Conservation (phyloP, 2,888 invertebrate species). For the Hypena proboscidalis region DNA sequence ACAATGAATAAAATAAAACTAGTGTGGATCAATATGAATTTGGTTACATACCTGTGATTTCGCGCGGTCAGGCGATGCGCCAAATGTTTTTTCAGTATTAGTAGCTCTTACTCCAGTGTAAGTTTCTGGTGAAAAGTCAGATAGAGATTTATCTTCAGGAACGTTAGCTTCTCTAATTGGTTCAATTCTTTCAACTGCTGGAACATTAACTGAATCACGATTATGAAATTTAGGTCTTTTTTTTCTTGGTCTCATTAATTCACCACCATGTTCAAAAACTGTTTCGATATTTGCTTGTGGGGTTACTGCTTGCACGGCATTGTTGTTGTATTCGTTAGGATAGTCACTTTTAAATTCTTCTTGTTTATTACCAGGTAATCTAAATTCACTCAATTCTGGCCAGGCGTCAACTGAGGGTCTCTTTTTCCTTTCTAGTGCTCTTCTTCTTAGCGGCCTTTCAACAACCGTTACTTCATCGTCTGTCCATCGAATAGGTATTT, state of each 20-base stretch:
- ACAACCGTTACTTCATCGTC: constrained; percentile 66
- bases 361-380: constrained; percentile 34
- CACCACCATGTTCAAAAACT: constrained; percentile 17
- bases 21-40: too few relatives aligned
- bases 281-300: constrained; percentile 13
- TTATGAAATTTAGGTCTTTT: not conserved
- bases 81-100: constrained; percentile 29
- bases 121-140: constrained; percentile 66
- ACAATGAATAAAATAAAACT: too few relatives aligned
- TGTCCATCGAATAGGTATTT: constrained; percentile 63
- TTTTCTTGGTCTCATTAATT: constrained; percentile 1
- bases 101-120: constrained; percentile 13
- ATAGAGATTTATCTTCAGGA: constrained; percentile 60
- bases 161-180: constrained; percentile 12
- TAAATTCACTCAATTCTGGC: constrained; percentile 61
- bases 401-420: constrained; percentile 54
- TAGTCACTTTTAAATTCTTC: constrained; percentile 31
- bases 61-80: constrained; percentile 23
- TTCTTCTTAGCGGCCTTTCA: constrained; percentile 63
- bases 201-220: not conserved
- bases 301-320: constrained; percentile 8
- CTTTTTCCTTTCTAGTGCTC: constrained; percentile 66
- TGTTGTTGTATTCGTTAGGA: constrained; percentile 16
- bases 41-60: constrained; percentile 58
- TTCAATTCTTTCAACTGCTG: not conserved